phyloP scores from a whole-genome alignment of 1,140 invertebrate species.

The Papilio polytes region DNA sequence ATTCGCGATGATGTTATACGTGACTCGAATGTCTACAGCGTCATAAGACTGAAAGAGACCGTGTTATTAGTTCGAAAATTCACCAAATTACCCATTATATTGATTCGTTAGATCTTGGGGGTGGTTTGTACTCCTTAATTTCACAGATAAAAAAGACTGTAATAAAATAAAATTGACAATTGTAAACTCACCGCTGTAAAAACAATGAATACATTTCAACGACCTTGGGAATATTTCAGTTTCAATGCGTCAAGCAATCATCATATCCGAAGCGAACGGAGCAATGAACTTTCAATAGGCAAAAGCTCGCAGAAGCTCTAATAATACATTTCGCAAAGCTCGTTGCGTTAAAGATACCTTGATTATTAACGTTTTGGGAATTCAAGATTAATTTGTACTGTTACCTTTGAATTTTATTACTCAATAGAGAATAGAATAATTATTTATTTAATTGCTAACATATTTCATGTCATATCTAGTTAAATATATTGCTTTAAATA shows the following conservation, averaged over 20 bases:
- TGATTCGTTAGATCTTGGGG: constrained; percentile 15
- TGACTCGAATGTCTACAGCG: neutral
- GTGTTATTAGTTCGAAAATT: constrained; percentile 30
- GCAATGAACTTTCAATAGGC: constrained; percentile 19
- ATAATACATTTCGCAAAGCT: constrained; percentile 26
- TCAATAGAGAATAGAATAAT: constrained; percentile 5
- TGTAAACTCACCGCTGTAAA: too few species aligned
- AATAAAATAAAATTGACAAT: neutral
- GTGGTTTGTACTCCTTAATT: constrained; percentile 21
- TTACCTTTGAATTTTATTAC: constrained; percentile 13
- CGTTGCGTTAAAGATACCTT: constrained; percentile 21
- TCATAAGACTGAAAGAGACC: constrained; percentile 19
- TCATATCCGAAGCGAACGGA: constrained; percentile 18
- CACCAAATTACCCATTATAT: constrained; percentile 35
- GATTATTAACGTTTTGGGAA: constrained; percentile 35
- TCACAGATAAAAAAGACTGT: neutral
- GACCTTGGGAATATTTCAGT: constrained; percentile 26
- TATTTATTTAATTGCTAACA: neutral
- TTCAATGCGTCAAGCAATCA: constrained; percentile 28
- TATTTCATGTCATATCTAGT: neutral
- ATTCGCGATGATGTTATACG: constrained; percentile 30
- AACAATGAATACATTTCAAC: neutral
- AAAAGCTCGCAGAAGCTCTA: constrained; percentile 13
- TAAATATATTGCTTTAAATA: too few species aligned
- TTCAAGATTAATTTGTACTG: constrained; percentile 29